Evolutionary conservation across 2,888 invertebrate genomes (phyloP).

Genomic region (Sepiola atlantica): DNA sequence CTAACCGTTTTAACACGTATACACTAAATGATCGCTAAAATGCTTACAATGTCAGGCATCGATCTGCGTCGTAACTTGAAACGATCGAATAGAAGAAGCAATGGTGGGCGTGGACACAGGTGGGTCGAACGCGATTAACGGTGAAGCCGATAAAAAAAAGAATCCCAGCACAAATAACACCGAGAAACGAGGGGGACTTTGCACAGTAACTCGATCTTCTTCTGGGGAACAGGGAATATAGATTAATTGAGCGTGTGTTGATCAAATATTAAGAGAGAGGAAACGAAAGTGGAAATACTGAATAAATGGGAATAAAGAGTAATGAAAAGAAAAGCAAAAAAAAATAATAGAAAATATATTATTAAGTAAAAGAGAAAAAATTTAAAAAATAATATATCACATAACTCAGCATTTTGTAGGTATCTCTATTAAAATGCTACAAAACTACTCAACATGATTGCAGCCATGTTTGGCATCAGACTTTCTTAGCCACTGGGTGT

Average conservation of each 20-base stretch:
- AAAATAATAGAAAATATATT: background rate
- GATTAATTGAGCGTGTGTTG: background rate
- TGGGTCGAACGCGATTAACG: background rate
- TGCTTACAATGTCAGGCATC: background rate
- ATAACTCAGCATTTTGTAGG: too few species aligned
- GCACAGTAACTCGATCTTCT: background rate
- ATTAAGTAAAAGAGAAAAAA: too few species aligned
- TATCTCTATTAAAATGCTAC: too few species aligned
- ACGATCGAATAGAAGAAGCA: background rate
- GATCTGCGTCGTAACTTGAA: background rate
- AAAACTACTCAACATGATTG: too few species aligned
- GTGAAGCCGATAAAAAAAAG: background rate
- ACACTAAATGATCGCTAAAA: background rate
- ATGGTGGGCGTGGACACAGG: background rate
- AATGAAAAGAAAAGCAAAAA: background rate
- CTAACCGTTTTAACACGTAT: slow-evolving; percentile 4
- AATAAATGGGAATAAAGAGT: background rate
- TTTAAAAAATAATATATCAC: too few species aligned
- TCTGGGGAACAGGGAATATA: background rate
- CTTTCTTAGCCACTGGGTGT: too few species aligned
- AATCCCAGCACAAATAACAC: background rate
- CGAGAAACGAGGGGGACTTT: background rate
- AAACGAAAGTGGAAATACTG: background rate
- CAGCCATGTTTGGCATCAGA: too few species aligned
- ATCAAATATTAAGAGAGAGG: background rate